phyloP scores from a whole-genome alignment of 2,888 invertebrate species.

The Sminthurinus aureus region DNA sequence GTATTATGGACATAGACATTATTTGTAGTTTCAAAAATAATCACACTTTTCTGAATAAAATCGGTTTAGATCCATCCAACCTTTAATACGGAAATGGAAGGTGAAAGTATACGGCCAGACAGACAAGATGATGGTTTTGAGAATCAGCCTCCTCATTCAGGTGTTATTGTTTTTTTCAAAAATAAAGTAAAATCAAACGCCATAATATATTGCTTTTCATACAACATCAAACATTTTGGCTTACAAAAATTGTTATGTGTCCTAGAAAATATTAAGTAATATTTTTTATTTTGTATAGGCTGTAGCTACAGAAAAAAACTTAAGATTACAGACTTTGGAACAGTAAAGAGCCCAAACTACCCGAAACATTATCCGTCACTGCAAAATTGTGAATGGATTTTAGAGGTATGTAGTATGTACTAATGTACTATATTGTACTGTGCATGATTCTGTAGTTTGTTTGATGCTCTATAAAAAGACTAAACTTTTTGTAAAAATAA shows the following conservation, averaged over 20 bases:
- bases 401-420: constrained; percentile 53
- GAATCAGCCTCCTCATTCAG: neutral
- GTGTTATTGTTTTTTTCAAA: neutral
- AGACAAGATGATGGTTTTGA: constrained; percentile 4
- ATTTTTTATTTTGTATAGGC: neutral
- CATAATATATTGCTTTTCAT: too few species aligned
- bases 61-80: constrained; percentile 8
- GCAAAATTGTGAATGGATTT: constrained; percentile 54
- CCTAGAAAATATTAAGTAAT: neutral
- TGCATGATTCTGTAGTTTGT: too few species aligned
- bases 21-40: too few species aligned
- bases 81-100: constrained; percentile 2
- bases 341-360: constrained; percentile 56
- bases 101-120: neutral
- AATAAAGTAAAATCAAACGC: too few species aligned
- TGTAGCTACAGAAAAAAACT: constrained; percentile 34
- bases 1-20: too few species aligned
- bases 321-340: constrained; percentile 54
- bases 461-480: too few species aligned
- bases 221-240: neutral
- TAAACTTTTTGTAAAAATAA: too few species aligned
- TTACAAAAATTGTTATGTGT: neutral
- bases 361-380: constrained; percentile 57
- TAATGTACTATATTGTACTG: too few species aligned
- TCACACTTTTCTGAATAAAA: too few species aligned